Evolutionary conservation across 2,797 vertebrate genomes (phyloP).

Genomic region (Brachymystax lenok): DNA sequence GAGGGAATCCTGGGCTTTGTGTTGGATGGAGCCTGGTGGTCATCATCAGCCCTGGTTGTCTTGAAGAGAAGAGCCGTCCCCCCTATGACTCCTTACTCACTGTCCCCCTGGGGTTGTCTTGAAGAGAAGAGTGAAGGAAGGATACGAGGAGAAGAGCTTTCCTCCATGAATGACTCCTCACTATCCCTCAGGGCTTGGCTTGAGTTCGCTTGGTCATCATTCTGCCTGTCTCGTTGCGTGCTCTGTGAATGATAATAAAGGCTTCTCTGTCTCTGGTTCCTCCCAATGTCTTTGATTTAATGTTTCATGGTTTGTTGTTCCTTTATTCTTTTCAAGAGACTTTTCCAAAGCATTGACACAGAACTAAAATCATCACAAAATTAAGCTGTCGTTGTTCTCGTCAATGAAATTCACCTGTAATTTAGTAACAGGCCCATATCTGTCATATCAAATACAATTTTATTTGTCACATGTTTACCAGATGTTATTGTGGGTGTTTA

Average conservation of each 20-base stretch:
- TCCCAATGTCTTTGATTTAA: background rate
- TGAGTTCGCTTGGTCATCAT: background rate
- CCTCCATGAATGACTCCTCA: conserved; percentile 65
- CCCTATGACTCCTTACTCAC: conserved; percentile 40
- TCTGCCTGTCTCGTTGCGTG: conserved; percentile 28
- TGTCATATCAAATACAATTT: conserved; percentile 32
- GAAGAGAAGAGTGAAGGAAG: background rate
- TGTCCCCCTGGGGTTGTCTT: background rate
- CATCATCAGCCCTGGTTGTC: conserved; percentile 67
- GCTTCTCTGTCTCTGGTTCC: background rate
- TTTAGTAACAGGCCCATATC: background rate
- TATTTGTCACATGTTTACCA: background rate
- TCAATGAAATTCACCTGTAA: conserved; percentile 33
- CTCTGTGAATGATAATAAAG: conserved; percentile 30
- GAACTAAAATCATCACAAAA: background rate
- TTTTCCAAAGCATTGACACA: background rate
- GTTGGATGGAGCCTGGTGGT: conserved; percentile 70
- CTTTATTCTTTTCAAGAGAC: background rate
- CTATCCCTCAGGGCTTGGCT: conserved; percentile 72
- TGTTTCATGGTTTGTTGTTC: conserved; percentile 2
- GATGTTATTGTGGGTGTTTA: background rate
- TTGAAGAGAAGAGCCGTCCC: conserved; percentile 72
- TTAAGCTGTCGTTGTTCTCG: background rate
- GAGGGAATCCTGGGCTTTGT: conserved; percentile 86
- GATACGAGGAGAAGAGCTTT: background rate